Evolutionary conservation across 2,797 vertebrate species (phyloP).

Genomic region (Anisognathus igniventris): DNA sequence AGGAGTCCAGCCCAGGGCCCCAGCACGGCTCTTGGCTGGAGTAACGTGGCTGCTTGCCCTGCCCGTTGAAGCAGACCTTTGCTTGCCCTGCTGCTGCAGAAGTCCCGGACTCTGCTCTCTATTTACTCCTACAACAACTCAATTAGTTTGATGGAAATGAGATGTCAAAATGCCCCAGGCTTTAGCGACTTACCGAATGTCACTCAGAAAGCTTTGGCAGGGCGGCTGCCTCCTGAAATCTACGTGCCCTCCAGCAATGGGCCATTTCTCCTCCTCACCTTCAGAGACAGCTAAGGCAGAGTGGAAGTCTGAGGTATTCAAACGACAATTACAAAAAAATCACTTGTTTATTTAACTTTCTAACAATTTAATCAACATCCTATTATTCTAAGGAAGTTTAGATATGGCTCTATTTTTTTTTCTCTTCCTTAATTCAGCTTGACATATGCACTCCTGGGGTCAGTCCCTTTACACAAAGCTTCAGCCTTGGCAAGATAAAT

Average conservation of each 20-base stretch:
- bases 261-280: not conserved
- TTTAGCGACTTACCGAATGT: conserved; percentile 1
- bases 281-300: not conserved
- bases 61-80: not conserved
- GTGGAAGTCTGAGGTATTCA: not conserved
- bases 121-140: conserved; percentile 47
- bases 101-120: not conserved
- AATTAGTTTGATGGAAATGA: conserved; percentile 52
- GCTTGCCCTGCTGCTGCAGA: not conserved
- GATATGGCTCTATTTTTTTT: not conserved
- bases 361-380: conserved; percentile 44
- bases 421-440: conserved; percentile 14
- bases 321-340: not conserved
- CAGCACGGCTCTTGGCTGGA: accelerated
- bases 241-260: not conserved
- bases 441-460: not conserved
- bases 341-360: conserved; percentile 19
- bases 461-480: not conserved
- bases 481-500: conserved; percentile 1
- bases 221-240: not conserved
- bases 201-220: conserved; percentile 27
- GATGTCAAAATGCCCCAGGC: conserved; percentile 45
- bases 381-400: conserved; percentile 52
- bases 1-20: not conserved
- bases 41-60: not conserved